Conservation (phyloP, 2,113 vertebrate species). For the Calidris pygmaea region DNA sequence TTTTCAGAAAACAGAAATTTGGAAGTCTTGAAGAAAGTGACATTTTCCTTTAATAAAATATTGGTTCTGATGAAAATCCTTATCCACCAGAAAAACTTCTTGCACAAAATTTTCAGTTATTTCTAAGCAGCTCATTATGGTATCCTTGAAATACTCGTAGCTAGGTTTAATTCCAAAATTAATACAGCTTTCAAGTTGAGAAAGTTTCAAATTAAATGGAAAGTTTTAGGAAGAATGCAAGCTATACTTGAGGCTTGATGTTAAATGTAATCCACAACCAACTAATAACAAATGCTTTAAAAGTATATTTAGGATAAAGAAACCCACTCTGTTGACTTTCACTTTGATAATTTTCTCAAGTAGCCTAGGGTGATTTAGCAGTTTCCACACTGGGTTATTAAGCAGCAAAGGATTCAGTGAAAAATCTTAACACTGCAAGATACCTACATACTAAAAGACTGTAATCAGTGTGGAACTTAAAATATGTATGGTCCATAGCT, state of each 20-base stretch:
- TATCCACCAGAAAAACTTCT: background rate
- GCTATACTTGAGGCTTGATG: background rate
- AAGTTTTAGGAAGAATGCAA: background rate
- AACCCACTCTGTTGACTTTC: background rate
- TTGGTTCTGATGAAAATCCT: background rate
- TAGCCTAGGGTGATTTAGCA: background rate
- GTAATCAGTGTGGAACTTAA: background rate
- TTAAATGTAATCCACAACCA: background rate
- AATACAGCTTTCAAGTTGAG: background rate
- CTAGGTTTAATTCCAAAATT: background rate
- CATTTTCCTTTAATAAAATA: background rate
- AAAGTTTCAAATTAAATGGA: background rate
- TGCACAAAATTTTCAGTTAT: background rate
- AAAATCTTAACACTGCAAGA: background rate
- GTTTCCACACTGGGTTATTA: background rate
- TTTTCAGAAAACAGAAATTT: background rate
- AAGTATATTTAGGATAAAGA: background rate
- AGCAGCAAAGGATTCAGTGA: background rate
- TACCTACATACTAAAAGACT: background rate
- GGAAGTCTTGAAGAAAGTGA: background rate
- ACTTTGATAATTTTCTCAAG: background rate
- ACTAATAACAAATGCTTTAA: background rate
- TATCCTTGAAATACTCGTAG: background rate
- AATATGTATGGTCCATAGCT: background rate
- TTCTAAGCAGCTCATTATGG: background rate